A percentile compares a stretch with the other conserved stretches of the same genome.
These are phyloP conservation scores for Notospermus geniculatus DNA, from an alignment of 1,140 invertebrate genomes.

Conservation along the genomic window DNA sequence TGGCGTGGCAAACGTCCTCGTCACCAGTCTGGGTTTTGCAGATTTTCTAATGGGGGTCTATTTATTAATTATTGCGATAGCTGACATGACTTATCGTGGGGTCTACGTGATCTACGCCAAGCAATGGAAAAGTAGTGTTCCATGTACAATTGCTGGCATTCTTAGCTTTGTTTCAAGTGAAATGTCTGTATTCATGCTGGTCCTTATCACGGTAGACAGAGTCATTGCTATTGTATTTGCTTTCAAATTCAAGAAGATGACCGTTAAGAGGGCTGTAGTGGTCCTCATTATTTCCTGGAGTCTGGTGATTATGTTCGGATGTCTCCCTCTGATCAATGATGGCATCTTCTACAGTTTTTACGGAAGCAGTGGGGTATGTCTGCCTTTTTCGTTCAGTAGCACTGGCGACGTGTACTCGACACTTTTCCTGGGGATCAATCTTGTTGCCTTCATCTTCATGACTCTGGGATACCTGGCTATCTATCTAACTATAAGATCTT, in stretches of 20 bases:
- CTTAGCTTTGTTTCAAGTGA: too few relatives aligned
- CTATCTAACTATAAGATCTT: neutral
- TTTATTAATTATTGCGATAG: neutral
- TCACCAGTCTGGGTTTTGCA: neutral
- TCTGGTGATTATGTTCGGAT: too few relatives aligned
- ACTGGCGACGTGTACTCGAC: neutral
- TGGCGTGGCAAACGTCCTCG: neutral
- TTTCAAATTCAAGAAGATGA: too few relatives aligned
- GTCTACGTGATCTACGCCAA: slow-evolving; percentile 7
- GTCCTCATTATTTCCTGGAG: too few relatives aligned
- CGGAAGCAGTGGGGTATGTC: neutral
- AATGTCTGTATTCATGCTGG: too few relatives aligned
- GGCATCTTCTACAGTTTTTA: neutral
- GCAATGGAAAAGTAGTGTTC: neutral
- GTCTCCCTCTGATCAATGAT: neutral
- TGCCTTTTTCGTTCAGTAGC: neutral
- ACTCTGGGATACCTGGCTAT: neutral
- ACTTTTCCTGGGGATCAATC: neutral
- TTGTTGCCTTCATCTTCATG: neutral
- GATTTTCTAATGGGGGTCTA: slow-evolving; percentile 7
- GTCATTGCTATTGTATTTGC: too few relatives aligned
- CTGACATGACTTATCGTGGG: neutral
- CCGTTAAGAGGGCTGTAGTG: too few relatives aligned
- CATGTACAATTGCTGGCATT: neutral
- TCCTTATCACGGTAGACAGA: too few relatives aligned